Conservation (phyloP, 2,797 vertebrate genomes). For the Phrynocephalus vlangalii region DNA sequence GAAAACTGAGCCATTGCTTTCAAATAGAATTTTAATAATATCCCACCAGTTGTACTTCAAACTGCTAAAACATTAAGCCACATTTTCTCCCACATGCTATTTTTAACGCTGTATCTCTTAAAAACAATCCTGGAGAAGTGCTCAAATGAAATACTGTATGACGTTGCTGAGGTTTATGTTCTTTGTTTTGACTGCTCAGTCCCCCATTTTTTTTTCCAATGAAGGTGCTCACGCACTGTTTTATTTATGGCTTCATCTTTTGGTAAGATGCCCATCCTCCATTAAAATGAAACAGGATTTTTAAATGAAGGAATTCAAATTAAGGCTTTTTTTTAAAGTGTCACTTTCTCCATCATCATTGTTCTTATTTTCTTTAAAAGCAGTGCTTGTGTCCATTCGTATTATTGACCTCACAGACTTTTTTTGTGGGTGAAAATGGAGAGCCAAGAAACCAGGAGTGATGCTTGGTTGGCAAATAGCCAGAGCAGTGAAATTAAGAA, state of each 20-base stretch:
- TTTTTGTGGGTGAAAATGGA: conserved; percentile 83
- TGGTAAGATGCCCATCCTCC: conserved; percentile 65
- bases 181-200: conserved; percentile 52
- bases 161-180: conserved; percentile 62
- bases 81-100: conserved; percentile 51
- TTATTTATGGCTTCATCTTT: conserved; percentile 65
- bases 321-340: conserved; percentile 66
- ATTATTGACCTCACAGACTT: conserved; percentile 80
- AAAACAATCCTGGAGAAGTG: conserved; percentile 40
- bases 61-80: conserved; percentile 46
- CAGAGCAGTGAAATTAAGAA: conserved; percentile 83
- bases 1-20: conserved; percentile 42
- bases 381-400: conserved; percentile 76
- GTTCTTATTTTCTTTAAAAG: conserved; percentile 12
- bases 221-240: conserved; percentile 70
- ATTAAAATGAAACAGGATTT: conserved; percentile 58
- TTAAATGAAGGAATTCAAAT: conserved; percentile 57
- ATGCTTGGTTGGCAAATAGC: conserved; percentile 80
- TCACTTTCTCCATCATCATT: conserved; percentile 72
- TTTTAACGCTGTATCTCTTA: conserved; percentile 36
- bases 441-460: conserved; percentile 80
- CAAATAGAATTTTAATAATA: conserved; percentile 63
- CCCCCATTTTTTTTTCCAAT: conserved; percentile 54
- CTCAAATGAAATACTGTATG: conserved; percentile 62
- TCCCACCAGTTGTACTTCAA: conserved; percentile 57